Evolutionary conservation across 2,797 vertebrate species (phyloP).

Genomic region (Balearica regulorum): DNA sequence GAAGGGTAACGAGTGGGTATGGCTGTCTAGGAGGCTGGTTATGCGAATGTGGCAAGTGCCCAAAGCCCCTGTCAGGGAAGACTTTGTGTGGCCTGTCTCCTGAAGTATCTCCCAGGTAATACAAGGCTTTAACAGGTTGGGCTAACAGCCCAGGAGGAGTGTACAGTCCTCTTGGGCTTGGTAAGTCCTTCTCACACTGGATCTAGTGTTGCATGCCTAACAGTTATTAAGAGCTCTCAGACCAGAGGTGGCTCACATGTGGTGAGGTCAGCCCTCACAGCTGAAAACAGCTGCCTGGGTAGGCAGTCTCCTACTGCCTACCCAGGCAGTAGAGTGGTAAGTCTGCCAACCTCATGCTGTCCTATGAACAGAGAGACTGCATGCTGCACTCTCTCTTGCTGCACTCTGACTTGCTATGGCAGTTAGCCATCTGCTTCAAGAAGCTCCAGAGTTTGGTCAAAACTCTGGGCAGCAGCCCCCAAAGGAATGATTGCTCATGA

Average conservation of each 20-base stretch:
- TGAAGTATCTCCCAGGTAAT: background rate
- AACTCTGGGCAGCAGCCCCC: background rate
- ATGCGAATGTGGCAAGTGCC: background rate
- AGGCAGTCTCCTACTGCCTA: too few species aligned
- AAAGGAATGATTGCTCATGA: background rate
- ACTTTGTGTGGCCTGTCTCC: background rate
- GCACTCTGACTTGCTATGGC: background rate
- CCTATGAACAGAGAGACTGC: background rate
- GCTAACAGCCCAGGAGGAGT: background rate
- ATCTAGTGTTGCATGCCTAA: background rate
- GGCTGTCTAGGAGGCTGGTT: background rate
- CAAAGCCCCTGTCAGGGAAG: background rate
- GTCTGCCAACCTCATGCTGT: background rate
- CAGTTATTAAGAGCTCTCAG: background rate
- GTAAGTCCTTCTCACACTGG: background rate
- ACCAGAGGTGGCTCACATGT: background rate
- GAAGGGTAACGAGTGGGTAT: too few species aligned
- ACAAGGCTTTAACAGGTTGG: background rate
- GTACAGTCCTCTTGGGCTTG: background rate
- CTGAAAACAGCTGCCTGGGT: background rate
- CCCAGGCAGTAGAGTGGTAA: too few species aligned
- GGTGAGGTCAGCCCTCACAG: background rate
- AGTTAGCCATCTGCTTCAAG: background rate
- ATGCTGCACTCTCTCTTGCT: background rate
- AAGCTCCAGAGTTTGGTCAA: background rate